Percentiles rank a stretch among this genome's conserved stretches.
Conservation (phyloP, 2,113 vertebrate genomes). For the Urocolius indicus region DNA sequence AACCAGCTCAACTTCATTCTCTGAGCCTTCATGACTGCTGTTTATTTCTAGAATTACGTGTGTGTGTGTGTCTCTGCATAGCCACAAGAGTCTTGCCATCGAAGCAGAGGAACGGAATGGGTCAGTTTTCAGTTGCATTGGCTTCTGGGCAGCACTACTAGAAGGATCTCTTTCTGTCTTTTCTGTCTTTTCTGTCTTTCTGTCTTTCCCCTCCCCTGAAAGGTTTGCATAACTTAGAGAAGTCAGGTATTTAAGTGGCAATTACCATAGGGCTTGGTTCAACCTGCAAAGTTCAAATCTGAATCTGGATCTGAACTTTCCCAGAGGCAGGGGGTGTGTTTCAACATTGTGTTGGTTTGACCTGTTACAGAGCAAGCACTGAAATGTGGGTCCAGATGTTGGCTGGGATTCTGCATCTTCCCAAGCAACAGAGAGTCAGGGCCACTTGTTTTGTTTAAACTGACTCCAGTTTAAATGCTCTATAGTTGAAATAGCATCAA, state of each 20-base stretch:
- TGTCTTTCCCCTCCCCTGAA: neutral
- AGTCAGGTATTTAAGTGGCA: constrained; percentile 29
- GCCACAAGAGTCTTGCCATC: neutral
- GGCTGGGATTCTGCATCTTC: neutral
- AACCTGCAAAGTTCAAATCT: constrained; percentile 30
- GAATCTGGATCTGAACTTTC: constrained; percentile 50
- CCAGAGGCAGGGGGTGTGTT: constrained; percentile 9
- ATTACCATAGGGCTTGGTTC: constrained; percentile 16
- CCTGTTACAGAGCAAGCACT: neutral
- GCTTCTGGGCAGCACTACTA: neutral
- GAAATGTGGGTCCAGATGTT: neutral
- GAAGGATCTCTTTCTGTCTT: neutral
- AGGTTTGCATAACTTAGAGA: neutral
- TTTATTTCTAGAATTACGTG: neutral
- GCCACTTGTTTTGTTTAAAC: neutral
- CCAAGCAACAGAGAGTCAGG: neutral
- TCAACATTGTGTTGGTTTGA: constrained; percentile 19
- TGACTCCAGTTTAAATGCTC: neutral
- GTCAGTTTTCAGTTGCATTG: neutral
- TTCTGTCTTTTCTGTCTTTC: no score
- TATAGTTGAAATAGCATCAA: neutral
- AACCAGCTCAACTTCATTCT: neutral
- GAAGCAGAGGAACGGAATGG: neutral
- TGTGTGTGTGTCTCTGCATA: neutral
- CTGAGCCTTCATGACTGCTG: neutral